A percentile compares a stretch with the other conserved stretches of the same genome.
These are phyloP conservation scores for Melinaea marsaeus DNA, from an alignment of 2,888 invertebrate genomes.

Conservation along the genomic window DNA sequence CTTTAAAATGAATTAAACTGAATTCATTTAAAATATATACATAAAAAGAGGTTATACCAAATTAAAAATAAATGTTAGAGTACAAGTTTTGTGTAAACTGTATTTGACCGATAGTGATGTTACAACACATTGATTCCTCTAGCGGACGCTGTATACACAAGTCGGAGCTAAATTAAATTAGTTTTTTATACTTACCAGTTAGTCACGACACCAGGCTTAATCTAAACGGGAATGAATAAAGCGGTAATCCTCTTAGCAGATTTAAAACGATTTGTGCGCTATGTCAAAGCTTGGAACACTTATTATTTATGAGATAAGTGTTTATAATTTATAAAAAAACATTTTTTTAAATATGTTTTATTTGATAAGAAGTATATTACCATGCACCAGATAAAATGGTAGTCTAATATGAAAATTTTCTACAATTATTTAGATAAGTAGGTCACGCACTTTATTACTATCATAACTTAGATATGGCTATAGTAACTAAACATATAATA, in stretches of 20 bases:
- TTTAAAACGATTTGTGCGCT: slow-evolving; percentile 40
- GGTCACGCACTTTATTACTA: no score
- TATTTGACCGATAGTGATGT: neutral
- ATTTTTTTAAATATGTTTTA: no score
- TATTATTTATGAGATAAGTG: no score
- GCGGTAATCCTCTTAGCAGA: slow-evolving; percentile 34
- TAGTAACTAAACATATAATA: no score
- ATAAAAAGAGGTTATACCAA: neutral
- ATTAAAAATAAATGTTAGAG: neutral
- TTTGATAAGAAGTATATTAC: no score
- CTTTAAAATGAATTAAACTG: no score
- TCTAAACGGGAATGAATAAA: slow-evolving; percentile 30
- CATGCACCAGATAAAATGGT: no score
- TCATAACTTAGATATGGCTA: no score
- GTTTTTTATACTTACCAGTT: slow-evolving; percentile 1
- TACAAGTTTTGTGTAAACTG: neutral
- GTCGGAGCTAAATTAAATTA: slow-evolving; percentile 5
- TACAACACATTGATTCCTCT: neutral
- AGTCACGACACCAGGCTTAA: slow-evolving; percentile 17
- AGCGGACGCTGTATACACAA: neutral
- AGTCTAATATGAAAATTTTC: no score
- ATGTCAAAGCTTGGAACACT: slow-evolving; percentile 30
- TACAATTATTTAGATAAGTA: no score
- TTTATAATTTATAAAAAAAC: no score
- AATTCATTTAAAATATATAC: no score